These are phyloP conservation scores for Apodemus sylvaticus DNA, from an alignment of 2,113 vertebrate species.

Conservation along the genomic window DNA sequence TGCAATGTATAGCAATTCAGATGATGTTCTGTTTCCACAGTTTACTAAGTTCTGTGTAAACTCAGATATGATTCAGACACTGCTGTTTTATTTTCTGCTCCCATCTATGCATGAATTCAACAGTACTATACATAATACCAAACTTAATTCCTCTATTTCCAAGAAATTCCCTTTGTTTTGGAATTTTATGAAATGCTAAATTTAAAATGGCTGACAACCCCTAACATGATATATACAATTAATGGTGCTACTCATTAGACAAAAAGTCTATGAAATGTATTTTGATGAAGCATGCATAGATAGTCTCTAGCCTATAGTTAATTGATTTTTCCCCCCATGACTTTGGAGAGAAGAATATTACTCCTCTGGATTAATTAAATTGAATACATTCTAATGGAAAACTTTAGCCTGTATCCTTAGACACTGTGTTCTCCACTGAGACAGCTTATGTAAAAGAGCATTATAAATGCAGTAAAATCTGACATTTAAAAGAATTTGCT, in stretches of 20 bases:
- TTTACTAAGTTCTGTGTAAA: background rate
- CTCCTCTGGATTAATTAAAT: conserved; percentile 70
- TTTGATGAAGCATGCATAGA: conserved; percentile 29
- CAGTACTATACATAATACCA: background rate
- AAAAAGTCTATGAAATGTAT: conserved; percentile 32
- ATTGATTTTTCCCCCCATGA: conserved; percentile 57
- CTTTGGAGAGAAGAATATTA: conserved; percentile 65
- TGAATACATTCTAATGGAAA: conserved; percentile 65
- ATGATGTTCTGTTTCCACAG: conserved; percentile 24
- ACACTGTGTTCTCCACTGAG: conserved; percentile 67
- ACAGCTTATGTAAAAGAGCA: conserved; percentile 75
- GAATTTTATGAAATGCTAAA: conserved; percentile 6
- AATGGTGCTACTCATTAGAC: conserved; percentile 2
- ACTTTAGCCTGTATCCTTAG: conserved; percentile 68
- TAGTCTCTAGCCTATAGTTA: background rate
- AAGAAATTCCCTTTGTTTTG: background rate
- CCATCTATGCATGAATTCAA: conserved; percentile 6
- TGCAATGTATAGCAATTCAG: background rate
- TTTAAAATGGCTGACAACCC: conserved; percentile 38
- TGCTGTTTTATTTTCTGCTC: background rate
- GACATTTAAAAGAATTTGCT: conserved; percentile 79
- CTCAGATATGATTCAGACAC: background rate
- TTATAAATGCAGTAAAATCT: conserved; percentile 71
- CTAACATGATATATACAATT: conserved; percentile 4
- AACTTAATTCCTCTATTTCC: conserved; percentile 27